A percentile compares a stretch with the other conserved stretches of the same genome.
Conservation (phyloP, 2,888 invertebrate genomes). For the Sycophila texana region DNA sequence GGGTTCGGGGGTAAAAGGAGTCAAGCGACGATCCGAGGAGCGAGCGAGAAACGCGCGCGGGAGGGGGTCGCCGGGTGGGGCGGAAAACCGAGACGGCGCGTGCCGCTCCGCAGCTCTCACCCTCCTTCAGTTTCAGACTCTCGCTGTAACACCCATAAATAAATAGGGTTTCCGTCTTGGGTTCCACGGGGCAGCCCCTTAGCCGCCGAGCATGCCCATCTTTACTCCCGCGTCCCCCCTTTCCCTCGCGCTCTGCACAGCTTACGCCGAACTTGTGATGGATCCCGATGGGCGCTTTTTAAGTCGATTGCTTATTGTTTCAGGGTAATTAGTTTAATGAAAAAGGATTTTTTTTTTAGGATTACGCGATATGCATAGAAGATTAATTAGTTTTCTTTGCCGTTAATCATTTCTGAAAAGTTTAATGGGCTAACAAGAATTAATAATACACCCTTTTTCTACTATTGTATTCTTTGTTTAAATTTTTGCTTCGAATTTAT, state of each 20-base stretch:
- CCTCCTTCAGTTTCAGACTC: slow-evolving; percentile 69
- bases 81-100: slow-evolving; percentile 66
- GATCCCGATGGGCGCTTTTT: not conserved
- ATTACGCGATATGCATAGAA: no score
- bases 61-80: slow-evolving; percentile 46
- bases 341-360: not conserved
- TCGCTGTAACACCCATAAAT: slow-evolving; percentile 72
- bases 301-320: slow-evolving; percentile 6
- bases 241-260: slow-evolving; percentile 18
- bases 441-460: no score
- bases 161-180: slow-evolving; percentile 73
- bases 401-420: no score
- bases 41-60: slow-evolving; percentile 14
- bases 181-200: slow-evolving; percentile 59
- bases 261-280: no score
- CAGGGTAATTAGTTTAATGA: slow-evolving; percentile 9
- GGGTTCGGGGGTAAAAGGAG: slow-evolving; percentile 58
- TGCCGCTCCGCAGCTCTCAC: slow-evolving; percentile 63
- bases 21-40: slow-evolving; percentile 56
- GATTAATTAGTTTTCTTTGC: no score
- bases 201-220: not conserved
- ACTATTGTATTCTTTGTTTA: no score
- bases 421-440: no score
- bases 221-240: slow-evolving; percentile 24
- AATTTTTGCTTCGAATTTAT: no score